Percentiles rank a stretch among this genome's conserved stretches.
Evolutionary conservation across 2,888 invertebrate species (phyloP).

Genomic region (Andrena dorsata): DNA sequence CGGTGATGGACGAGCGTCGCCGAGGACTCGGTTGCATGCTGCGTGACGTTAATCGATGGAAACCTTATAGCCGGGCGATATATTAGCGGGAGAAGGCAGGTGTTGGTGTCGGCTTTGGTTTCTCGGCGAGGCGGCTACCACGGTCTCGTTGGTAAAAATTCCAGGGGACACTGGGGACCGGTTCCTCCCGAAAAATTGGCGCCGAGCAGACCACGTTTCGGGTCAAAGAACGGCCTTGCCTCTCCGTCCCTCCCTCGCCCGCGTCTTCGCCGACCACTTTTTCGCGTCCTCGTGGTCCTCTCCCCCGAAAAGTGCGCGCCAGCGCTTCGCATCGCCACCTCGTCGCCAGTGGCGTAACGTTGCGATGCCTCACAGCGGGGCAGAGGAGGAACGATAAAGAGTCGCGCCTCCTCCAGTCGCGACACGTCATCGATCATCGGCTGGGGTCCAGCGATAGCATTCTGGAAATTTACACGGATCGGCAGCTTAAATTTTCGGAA

Average conservation of each 20-base stretch:
- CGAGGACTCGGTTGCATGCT: constrained; percentile 40
- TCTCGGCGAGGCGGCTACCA: constrained; percentile 41
- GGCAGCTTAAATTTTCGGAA: neutral
- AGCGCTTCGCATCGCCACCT: constrained; percentile 57
- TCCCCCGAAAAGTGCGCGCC: neutral
- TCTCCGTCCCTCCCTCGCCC: constrained; percentile 60
- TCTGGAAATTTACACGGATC: constrained; percentile 34
- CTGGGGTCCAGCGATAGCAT: constrained; percentile 18
- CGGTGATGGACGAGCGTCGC: constrained; percentile 36
- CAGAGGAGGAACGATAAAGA: neutral
- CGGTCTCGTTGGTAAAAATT: constrained; percentile 65
- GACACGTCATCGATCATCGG: constrained; percentile 28
- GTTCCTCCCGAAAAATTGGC: constrained; percentile 82
- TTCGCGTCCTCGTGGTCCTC: constrained; percentile 66
- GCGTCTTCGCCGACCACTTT: constrained; percentile 52
- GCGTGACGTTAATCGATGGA: constrained; percentile 58
- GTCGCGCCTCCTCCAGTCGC: neutral
- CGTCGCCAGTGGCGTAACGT: constrained; percentile 67
- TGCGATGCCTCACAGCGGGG: constrained; percentile 3
- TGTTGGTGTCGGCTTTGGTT: constrained; percentile 49
- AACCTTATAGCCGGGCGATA: constrained; percentile 56
- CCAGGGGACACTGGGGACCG: constrained; percentile 74
- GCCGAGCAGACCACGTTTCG: constrained; percentile 78
- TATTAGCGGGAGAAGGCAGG: constrained; percentile 57
- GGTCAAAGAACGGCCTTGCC: constrained; percentile 85